These are phyloP conservation scores for Kryptopterus vitreolus DNA, from an alignment of 2,797 vertebrate genomes.

Conservation along the genomic window DNA sequence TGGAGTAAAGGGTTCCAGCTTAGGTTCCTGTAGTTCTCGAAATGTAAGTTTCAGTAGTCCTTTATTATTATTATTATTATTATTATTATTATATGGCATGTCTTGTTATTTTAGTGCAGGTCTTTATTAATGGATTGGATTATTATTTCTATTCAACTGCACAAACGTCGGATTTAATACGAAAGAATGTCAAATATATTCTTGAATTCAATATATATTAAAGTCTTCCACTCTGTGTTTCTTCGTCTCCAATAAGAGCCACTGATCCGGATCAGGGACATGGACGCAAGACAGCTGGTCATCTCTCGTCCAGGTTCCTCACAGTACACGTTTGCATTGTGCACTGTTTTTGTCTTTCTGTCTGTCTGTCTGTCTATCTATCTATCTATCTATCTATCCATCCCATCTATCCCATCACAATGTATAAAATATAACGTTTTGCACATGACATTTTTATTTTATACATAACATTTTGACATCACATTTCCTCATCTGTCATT, in stretches of 20 bases:
- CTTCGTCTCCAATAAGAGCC: neutral
- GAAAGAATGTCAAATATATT: no score
- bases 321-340: neutral
- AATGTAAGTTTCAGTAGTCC: neutral
- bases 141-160: constrained; percentile 1
- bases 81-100: neutral
- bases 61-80: neutral
- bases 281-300: neutral
- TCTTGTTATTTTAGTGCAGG: neutral
- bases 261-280: neutral
- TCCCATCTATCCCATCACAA: neutral
- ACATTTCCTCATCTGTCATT: neutral
- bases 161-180: no score
- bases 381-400: no score
- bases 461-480: neutral
- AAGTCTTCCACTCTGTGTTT: neutral
- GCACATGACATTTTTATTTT: neutral
- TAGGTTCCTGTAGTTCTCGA: neutral
- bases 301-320: neutral
- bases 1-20: constrained; percentile 46
- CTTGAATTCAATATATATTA: no score
- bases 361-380: no score
- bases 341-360: neutral
- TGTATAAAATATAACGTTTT: neutral
- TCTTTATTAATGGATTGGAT: neutral